A percentile compares a stretch with the other conserved stretches of the same genome.
phyloP scores from a whole-genome alignment of 2,113 vertebrate genomes.

The Lasiurus cinereus region DNA sequence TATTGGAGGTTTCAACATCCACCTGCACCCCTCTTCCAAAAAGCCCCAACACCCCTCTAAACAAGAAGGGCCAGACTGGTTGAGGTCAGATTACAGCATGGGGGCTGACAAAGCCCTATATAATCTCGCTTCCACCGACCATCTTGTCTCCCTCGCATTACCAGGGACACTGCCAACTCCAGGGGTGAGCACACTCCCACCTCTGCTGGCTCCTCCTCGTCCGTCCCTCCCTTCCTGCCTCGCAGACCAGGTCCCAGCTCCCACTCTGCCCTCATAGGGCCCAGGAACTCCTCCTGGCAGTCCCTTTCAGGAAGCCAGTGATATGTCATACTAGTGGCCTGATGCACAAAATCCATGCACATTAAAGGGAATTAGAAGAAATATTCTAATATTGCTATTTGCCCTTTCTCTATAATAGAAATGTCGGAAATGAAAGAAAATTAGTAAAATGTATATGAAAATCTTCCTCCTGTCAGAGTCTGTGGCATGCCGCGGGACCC shows the following conservation, averaged over 20 bases:
- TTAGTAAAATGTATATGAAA: too few relatives aligned
- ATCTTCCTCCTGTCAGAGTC: too few relatives aligned
- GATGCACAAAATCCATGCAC: too few relatives aligned
- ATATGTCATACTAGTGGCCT: background rate
- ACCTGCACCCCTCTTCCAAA: background rate
- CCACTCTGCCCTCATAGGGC: rapidly evolving
- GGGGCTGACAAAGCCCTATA: too few relatives aligned
- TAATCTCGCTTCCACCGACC: background rate
- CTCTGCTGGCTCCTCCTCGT: too few relatives aligned
- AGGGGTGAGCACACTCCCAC: rapidly evolving
- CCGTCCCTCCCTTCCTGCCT: background rate
- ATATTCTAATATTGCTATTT: too few relatives aligned
- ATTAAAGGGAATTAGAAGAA: too few relatives aligned
- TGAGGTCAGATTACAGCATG: background rate
- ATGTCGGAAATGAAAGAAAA: too few relatives aligned
- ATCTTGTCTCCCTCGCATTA: background rate
- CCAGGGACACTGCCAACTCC: rapidly evolving
- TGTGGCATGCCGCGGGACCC: too few relatives aligned
- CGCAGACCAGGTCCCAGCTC: background rate
- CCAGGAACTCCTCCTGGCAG: background rate
- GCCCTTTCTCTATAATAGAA: too few relatives aligned
- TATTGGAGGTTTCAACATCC: background rate
- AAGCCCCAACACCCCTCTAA: background rate
- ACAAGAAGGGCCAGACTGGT: background rate
- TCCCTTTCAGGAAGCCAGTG: rapidly evolving